Base-by-base conservation (phyloP, 1,140 invertebrate species). In the Atopsyche davidsoni region DNA sequence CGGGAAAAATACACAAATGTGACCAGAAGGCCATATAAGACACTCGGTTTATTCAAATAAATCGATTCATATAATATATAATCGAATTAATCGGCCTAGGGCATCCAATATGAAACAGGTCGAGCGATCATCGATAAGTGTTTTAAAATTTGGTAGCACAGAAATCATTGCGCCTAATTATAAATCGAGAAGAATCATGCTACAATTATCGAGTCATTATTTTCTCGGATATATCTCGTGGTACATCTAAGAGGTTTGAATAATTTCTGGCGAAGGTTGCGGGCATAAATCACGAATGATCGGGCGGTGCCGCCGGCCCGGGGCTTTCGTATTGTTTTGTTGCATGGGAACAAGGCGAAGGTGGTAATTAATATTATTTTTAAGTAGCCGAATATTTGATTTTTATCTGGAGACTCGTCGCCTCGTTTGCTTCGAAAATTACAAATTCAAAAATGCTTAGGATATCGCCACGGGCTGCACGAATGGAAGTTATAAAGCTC, bases 281-380 rank as follows among this genome's bases (percentile, higher is more conserved):
- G 19, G 18, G 38, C 47, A 49, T 49, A 44, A 46, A 54, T 54
- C 46, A 54, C 36, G 2, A 10, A 22, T 31, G 35, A 51, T 51
- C 35, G 51, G 41, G 6, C 19, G n/a, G 22, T 32, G 24, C 21
- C n/a, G 19, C 23, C 41, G 35, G 21, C 51, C 43, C 42, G 51
- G n/a, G 51, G 51, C 23, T n/a, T 35, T 25, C 31, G 43, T 41
- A 48, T 40, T 39, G 46, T 32, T 39, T 49, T 34, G 46, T 40
- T 23, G 32, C 19, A 31, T 53, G 51, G 43, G 51, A 53, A 53
- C 24, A 31, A 24, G 22, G 17, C 36, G 24, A 53, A 53, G 51
- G 51, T 48, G 36, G 51, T 53, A 46, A 53, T 53, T 53, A 53
- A 48, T 53, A 48, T 53, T 53, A 47, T 53, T 48, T 53, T 47